phyloP scores from a whole-genome alignment of 2,888 invertebrate genomes.

The Microctonus brassicae region DNA sequence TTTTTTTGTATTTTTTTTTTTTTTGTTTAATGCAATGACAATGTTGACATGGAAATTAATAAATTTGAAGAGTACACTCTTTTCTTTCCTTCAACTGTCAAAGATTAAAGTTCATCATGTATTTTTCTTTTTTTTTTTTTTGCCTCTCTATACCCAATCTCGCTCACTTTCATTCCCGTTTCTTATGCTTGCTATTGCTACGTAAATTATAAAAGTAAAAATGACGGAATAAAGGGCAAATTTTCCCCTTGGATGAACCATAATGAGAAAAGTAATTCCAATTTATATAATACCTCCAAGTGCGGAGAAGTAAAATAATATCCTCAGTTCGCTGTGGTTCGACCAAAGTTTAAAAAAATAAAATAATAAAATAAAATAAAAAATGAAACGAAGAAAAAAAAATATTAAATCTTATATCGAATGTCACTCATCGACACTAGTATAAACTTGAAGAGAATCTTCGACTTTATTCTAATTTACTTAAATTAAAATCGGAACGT shows the following conservation, averaged over 20 bases:
- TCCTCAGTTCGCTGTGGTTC: conserved; percentile 41
- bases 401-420: not conserved
- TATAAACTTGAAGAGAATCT: not conserved
- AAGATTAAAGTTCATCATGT: conserved; percentile 61
- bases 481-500: not conserved
- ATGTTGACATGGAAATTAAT: conserved; percentile 51
- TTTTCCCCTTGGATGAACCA: conserved; percentile 66
- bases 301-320: conserved; percentile 60
- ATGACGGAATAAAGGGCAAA: conserved; percentile 57
- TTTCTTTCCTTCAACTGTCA: conserved; percentile 56
- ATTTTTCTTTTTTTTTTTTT: conserved; percentile 21
- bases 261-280: conserved; percentile 70
- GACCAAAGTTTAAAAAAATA: conserved; percentile 20
- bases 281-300: conserved; percentile 68
- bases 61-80: not conserved
- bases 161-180: conserved; percentile 8
- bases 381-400: not conserved
- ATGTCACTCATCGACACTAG: not conserved
- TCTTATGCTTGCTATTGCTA: conserved; percentile 25
- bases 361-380: not conserved
- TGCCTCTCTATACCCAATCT: conserved; percentile 23
- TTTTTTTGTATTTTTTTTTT: too few species aligned
- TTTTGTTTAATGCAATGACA: not conserved
- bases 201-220: conserved; percentile 62
- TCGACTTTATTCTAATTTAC: not conserved